phyloP scores from a whole-genome alignment of 2,797 vertebrate genomes.

The Falco novaeseelandiae region DNA sequence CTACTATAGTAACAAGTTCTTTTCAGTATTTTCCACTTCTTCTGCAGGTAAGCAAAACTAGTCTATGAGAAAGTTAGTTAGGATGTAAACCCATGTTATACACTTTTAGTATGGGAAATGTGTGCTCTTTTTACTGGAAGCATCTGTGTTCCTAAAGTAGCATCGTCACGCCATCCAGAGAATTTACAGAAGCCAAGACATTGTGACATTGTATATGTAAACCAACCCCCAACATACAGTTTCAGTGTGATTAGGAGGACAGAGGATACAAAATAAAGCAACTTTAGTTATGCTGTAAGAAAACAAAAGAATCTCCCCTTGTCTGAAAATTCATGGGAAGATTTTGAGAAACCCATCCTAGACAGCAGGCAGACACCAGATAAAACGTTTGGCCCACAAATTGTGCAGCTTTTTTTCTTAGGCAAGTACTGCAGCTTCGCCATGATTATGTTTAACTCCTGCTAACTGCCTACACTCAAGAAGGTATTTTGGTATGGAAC shows the following conservation, averaged over 20 bases:
- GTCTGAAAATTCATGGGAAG: not conserved
- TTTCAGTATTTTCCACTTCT: not conserved
- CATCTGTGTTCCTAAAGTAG: not conserved
- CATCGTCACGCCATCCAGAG: not conserved
- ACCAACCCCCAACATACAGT: not conserved
- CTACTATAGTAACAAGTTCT: not conserved
- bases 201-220: not conserved
- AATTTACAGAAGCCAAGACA: not conserved
- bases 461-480: not conserved
- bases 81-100: not conserved
- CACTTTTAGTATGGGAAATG: not conserved
- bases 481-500: not conserved
- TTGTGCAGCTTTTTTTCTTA: not conserved
- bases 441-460: not conserved
- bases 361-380: not conserved
- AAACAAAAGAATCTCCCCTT: not conserved
- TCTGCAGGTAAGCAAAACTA: not conserved
- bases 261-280: not conserved
- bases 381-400: not conserved
- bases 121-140: not conserved
- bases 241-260: not conserved
- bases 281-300: not conserved
- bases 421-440: not conserved
- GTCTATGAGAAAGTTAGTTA: not conserved
- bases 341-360: not conserved